Evolutionary conservation across 2,797 vertebrate genomes (phyloP).

Genomic region (Sebastes iracundus): DNA sequence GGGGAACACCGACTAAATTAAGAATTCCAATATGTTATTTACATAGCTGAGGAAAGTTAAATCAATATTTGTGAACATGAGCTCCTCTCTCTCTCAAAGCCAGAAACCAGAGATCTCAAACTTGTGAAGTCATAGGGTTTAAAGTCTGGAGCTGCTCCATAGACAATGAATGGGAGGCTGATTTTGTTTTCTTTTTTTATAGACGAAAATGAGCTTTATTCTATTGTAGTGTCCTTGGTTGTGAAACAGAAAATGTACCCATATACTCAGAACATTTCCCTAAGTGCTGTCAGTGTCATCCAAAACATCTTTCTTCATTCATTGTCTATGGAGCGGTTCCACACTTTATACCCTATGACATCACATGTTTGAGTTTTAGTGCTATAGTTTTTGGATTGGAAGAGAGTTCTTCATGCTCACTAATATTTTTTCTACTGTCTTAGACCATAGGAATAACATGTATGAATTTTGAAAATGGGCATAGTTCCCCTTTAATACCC

Average conservation of each 20-base stretch:
- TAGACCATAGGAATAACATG: too few species aligned
- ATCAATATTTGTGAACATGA: background rate
- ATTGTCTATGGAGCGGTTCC: background rate
- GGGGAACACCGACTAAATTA: too few species aligned
- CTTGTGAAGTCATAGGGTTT: too few species aligned
- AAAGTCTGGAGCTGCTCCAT: background rate
- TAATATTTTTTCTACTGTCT: too few species aligned
- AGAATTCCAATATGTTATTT: background rate
- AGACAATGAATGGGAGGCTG: background rate
- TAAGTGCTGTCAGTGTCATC: background rate
- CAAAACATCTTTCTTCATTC: background rate
- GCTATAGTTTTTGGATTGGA: too few species aligned
- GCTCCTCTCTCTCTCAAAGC: background rate
- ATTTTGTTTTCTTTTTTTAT: background rate
- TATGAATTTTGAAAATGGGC: too few species aligned
- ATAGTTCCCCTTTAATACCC: too few species aligned
- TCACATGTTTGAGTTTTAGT: too few species aligned
- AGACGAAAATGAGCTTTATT: background rate
- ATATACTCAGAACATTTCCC: background rate
- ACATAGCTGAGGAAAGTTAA: background rate
- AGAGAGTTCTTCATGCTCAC: too few species aligned
- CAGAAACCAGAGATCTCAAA: background rate
- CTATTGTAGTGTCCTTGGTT: background rate
- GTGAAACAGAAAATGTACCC: background rate
- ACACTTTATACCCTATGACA: background rate